Conservation (phyloP, 37 sponge, comb jelly and placozoan species). For the Lycopodina hypogea region DNA sequence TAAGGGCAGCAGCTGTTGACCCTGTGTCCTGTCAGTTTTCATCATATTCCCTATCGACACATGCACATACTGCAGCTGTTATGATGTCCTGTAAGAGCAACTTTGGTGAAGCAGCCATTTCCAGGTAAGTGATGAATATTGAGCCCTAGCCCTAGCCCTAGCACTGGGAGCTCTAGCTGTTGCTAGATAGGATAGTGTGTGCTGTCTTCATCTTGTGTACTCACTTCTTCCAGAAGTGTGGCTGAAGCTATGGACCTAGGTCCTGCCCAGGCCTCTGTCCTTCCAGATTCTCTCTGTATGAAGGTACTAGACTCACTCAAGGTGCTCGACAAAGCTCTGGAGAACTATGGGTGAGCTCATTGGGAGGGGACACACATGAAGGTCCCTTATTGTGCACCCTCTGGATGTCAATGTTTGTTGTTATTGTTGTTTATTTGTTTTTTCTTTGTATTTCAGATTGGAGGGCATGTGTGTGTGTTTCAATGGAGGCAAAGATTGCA, state of each 20-base stretch:
- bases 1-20: too few species aligned
- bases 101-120: conserved; percentile 4
- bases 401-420: neutral
- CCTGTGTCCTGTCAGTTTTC: too few species aligned
- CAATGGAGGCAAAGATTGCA: conserved; percentile 99
- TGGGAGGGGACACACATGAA: neutral
- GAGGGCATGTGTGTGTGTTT: conserved; percentile 82
- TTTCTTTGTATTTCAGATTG: conserved; percentile 12
- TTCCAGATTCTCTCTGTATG: conserved; percentile 15
- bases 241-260: neutral
- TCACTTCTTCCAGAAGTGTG: neutral
- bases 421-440: neutral
- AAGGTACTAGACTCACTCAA: conserved; percentile 7
- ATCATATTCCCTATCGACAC: too few species aligned
- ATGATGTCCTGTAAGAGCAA: conserved; percentile 25
- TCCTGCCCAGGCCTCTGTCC: neutral
- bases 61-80: conserved; percentile 12
- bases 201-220: neutral
- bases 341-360: conserved; percentile 22
- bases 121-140: neutral
- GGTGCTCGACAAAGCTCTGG: conserved; percentile 34
- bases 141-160: neutral
- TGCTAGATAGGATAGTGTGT: too few species aligned
- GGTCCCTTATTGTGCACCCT: neutral
- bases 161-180: too few species aligned